phyloP scores from a whole-genome alignment of 2,888 invertebrate species.

The Junonia oenone region DNA sequence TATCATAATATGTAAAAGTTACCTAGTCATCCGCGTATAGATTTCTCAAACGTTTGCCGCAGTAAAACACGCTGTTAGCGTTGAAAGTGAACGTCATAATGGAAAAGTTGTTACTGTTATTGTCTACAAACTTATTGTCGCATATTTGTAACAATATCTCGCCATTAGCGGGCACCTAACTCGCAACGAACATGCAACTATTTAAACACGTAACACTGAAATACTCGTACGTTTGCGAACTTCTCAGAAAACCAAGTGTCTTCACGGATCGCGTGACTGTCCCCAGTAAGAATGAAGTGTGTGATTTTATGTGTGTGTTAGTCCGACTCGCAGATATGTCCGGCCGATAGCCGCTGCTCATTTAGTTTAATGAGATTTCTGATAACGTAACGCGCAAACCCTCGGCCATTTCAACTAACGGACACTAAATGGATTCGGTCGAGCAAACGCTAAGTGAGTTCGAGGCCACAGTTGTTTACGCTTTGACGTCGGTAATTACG shows the following conservation, averaged over 20 bases:
- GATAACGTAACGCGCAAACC: conserved; percentile 26
- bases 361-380: conserved; percentile 34
- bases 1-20: background rate
- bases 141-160: conserved; percentile 13
- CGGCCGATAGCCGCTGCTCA: conserved; percentile 18
- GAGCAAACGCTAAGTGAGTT: conserved; percentile 52
- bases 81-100: conserved; percentile 11
- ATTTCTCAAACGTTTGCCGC: background rate
- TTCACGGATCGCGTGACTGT: conserved; percentile 47
- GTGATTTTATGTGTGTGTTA: conserved; percentile 19
- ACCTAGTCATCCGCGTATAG: background rate
- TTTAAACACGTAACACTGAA: conserved; percentile 24
- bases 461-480: conserved; percentile 62
- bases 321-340: conserved; percentile 10
- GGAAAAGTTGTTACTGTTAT: conserved; percentile 7
- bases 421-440: conserved; percentile 44
- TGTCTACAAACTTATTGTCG: conserved; percentile 14
- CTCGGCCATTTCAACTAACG: conserved; percentile 13
- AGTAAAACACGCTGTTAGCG: background rate
- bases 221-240: conserved; percentile 32
- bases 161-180: conserved; percentile 11
- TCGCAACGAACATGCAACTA: conserved; percentile 19
- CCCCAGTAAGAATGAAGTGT: conserved; percentile 49
- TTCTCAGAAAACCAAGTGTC: conserved; percentile 38
- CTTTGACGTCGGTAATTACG: conserved; percentile 49